Conservation (phyloP, 2,113 vertebrate species). For the Ceyx melanurus region DNA sequence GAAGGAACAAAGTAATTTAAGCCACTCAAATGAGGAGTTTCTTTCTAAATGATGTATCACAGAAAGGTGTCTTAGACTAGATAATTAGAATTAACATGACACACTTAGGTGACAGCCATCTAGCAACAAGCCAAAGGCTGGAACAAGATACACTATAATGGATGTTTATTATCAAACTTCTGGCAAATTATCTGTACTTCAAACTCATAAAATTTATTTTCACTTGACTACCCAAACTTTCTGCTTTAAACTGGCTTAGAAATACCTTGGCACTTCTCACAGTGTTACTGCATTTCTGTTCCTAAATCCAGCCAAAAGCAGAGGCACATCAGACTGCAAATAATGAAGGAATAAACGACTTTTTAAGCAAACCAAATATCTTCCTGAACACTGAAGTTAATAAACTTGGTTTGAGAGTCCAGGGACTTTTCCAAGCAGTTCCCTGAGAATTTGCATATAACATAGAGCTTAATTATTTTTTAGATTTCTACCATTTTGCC, state of each 20-base stretch:
- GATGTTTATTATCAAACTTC: not conserved
- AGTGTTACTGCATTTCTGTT: not conserved
- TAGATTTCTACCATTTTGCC: not conserved
- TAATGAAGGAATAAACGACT: not conserved
- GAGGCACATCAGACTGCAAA: not conserved
- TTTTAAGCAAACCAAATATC: not conserved
- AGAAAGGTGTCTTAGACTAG: not conserved
- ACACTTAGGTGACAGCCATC: not conserved
- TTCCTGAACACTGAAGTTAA: not conserved
- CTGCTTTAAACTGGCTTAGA: not conserved
- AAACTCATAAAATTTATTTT: slow-evolving; percentile 16
- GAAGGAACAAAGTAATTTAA: not conserved
- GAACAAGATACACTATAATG: not conserved
- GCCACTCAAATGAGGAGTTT: not conserved
- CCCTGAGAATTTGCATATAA: not conserved
- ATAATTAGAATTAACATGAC: not conserved
- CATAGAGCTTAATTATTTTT: not conserved
- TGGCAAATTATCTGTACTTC: not conserved
- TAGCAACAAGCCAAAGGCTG: not conserved
- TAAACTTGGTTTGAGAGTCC: not conserved
- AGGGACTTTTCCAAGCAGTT: too few relatives aligned
- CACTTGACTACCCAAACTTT: slow-evolving; percentile 9
- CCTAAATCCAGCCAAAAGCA: not conserved
- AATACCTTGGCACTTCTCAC: not conserved
- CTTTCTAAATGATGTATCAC: not conserved